Evolutionary conservation across 2,797 vertebrate species (phyloP).

Genomic region (Falco concolor): DNA sequence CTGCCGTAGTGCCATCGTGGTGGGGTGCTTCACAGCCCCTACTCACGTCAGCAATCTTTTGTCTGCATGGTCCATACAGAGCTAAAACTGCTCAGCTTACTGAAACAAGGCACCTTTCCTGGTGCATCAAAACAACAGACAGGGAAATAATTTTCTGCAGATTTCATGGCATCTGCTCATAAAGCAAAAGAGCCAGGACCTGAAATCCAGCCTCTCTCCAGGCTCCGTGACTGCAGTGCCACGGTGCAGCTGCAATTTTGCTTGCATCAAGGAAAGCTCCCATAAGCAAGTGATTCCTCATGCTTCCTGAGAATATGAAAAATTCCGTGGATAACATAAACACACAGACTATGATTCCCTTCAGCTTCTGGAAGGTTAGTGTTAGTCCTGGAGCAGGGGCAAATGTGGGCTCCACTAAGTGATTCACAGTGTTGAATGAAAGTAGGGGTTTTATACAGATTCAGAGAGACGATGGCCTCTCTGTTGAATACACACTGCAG

Average conservation of each 20-base stretch:
- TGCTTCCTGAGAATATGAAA: background rate
- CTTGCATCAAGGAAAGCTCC: background rate
- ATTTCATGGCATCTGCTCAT: background rate
- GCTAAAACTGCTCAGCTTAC: background rate
- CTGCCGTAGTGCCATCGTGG: background rate
- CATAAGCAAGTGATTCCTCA: background rate
- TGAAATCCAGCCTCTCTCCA: background rate
- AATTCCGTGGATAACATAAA: background rate
- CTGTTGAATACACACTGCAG: background rate
- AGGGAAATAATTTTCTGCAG: background rate
- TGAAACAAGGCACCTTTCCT: background rate
- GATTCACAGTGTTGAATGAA: background rate
- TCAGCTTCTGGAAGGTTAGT: background rate
- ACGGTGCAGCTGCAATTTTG: background rate
- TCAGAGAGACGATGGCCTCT: background rate
- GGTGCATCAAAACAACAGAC: background rate
- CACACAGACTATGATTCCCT: background rate
- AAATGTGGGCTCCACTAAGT: background rate
- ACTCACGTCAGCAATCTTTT: background rate
- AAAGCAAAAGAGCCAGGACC: background rate
- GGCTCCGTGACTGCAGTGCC: background rate
- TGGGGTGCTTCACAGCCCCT: background rate
- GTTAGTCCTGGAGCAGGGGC: background rate
- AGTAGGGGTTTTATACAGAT: background rate
- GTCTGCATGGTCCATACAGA: background rate